Conservation (phyloP, 2,797 vertebrate species). For the Amblyraja radiata region DNA sequence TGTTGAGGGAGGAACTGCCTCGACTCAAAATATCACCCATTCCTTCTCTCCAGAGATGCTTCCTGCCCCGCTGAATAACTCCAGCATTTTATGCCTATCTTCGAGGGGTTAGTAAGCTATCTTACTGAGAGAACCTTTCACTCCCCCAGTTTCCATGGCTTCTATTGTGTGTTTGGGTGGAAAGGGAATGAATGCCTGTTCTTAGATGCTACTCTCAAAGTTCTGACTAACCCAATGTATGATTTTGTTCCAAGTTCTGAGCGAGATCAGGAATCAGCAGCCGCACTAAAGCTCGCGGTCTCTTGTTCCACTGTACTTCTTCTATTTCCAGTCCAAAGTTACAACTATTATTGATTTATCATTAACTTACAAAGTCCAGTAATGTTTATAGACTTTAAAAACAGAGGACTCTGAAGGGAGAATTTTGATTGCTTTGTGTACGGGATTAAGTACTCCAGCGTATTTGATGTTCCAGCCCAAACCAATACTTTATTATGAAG, state of each 20-base stretch:
- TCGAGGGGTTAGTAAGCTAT: not conserved
- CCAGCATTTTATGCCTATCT: too few relatives aligned
- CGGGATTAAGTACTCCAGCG: too few relatives aligned
- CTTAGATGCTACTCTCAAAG: not conserved
- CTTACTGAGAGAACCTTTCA: not conserved
- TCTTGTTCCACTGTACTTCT: not conserved
- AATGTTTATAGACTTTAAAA: too few relatives aligned
- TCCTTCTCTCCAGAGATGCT: too few relatives aligned
- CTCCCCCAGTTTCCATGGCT: not conserved
- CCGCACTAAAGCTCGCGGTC: not conserved
- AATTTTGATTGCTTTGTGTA: too few relatives aligned
- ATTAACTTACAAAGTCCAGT: not conserved
- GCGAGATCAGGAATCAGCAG: not conserved
- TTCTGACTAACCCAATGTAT: not conserved
- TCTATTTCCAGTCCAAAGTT: not conserved
- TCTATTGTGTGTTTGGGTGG: not conserved
- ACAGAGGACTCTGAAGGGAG: too few relatives aligned
- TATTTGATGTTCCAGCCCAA: too few relatives aligned
- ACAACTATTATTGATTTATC: not conserved
- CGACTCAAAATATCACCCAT: too few relatives aligned
- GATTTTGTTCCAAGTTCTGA: not conserved
- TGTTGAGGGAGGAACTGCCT: too few relatives aligned
- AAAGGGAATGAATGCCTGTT: not conserved
- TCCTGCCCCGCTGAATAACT: too few relatives aligned
- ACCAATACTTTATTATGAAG: too few relatives aligned